Conservation (phyloP, 1,140 invertebrate genomes). For the Trissolcus basalis region DNA sequence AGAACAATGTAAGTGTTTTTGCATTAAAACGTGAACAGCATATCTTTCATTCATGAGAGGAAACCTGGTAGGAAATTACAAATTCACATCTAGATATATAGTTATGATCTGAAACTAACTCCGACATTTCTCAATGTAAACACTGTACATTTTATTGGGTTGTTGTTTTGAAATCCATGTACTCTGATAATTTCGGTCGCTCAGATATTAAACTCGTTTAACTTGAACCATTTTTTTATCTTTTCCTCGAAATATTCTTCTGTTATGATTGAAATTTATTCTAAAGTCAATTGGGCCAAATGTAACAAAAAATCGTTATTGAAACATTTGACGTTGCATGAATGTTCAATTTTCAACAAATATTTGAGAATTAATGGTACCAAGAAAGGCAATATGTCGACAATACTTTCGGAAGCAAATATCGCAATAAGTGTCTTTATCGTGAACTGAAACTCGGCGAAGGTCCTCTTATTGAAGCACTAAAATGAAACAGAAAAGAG, state of each 20-base stretch:
- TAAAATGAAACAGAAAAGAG: too few species aligned
- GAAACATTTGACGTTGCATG: too few species aligned
- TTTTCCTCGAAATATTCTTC: too few species aligned
- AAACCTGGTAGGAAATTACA: slow-evolving; percentile 5
- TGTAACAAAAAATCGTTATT: too few species aligned
- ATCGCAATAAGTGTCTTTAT: slow-evolving; percentile 14
- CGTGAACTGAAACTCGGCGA: not conserved
- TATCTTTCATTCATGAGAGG: slow-evolving; percentile 14
- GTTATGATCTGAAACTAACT: too few species aligned
- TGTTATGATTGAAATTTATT: too few species aligned
- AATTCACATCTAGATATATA: too few species aligned
- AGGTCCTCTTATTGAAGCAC: too few species aligned
- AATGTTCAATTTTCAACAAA: too few species aligned
- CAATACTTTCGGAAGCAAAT: slow-evolving; percentile 3
- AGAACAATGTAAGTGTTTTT: not conserved
- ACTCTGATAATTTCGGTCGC: not conserved
- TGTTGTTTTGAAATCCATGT: slow-evolving; percentile 3
- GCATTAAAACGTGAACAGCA: not conserved
- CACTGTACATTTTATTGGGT: not conserved
- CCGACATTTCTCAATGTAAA: slow-evolving; percentile 26
- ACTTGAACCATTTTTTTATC: too few species aligned
- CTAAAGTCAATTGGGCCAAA: too few species aligned
- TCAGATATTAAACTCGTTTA: too few species aligned
- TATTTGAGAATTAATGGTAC: not conserved
- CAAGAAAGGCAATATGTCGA: not conserved